Percentiles rank a stretch among this genome's conserved stretches.
Evolutionary conservation across 2,113 vertebrate genomes (phyloP).

Genomic region (Sciurus niger): DNA sequence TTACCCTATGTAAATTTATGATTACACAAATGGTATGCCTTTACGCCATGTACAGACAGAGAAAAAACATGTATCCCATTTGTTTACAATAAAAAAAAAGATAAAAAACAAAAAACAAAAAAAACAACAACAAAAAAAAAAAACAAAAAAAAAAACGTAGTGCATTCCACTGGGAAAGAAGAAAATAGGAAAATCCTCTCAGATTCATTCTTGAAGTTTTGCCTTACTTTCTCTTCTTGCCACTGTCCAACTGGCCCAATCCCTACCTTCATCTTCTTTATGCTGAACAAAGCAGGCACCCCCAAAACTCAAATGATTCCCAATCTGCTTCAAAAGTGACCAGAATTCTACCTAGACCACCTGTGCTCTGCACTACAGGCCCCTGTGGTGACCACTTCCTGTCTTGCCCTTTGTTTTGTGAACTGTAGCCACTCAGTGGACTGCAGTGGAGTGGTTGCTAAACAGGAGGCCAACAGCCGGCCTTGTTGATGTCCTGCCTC

Average conservation of each 20-base stretch:
- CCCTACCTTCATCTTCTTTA: background rate
- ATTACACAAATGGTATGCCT: too few species aligned
- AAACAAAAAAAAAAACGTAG: too few species aligned
- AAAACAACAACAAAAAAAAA: too few species aligned
- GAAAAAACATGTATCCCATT: too few species aligned
- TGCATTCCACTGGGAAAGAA: background rate
- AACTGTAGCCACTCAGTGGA: background rate
- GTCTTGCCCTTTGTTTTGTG: conserved; percentile 38
- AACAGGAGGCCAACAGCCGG: background rate
- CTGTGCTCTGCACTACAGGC: background rate
- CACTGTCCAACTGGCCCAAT: background rate
- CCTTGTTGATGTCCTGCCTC: background rate
- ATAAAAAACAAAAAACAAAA: too few species aligned
- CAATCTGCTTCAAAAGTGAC: background rate
- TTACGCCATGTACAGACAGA: too few species aligned
- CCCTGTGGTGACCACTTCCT: background rate
- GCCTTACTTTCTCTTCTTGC: background rate
- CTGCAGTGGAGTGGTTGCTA: background rate
- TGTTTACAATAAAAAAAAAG: too few species aligned
- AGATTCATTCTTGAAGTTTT: background rate
- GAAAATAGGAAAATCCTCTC: background rate
- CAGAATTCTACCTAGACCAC: background rate
- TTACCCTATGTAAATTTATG: too few species aligned
- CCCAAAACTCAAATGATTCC: background rate
- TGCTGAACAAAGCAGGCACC: background rate